These are phyloP conservation scores for Acanthopleura granulata DNA, from an alignment of 2,888 invertebrate species.

Conservation along the genomic window DNA sequence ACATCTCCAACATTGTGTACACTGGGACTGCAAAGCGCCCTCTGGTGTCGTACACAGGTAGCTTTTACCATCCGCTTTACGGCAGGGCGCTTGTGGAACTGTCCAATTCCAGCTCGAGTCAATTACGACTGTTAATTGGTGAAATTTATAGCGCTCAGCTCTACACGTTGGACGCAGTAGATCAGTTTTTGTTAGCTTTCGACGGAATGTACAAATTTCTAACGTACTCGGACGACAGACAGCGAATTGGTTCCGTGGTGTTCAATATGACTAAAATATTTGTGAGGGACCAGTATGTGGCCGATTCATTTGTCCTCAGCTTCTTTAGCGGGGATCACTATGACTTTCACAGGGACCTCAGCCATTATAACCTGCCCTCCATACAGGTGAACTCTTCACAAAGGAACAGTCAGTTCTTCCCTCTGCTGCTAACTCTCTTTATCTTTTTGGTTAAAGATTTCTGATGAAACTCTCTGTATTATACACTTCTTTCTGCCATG, in stretches of 20 bases:
- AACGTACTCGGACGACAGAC: slow-evolving; percentile 7
- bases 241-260: neutral
- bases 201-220: neutral
- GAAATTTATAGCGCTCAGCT: neutral
- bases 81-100: neutral
- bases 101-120: neutral
- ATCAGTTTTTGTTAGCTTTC: neutral
- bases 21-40: neutral
- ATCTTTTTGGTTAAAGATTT: too few species aligned
- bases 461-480: too few species aligned
- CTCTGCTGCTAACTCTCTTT: too few species aligned
- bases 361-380: neutral
- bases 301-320: neutral
- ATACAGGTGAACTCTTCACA: too few species aligned
- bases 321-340: neutral
- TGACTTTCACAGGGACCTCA: neutral
- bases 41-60: neutral
- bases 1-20: neutral
- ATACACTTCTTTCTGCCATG: too few species aligned
- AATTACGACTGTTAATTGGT: neutral
- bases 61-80: slow-evolving; percentile 3
- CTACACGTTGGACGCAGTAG: neutral
- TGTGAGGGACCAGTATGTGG: too few species aligned
- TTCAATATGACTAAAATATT: neutral
- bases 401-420: too few species aligned